Evolutionary conservation across 2,797 vertebrate genomes (phyloP).

Genomic region (Knipowitschia caucasica): DNA sequence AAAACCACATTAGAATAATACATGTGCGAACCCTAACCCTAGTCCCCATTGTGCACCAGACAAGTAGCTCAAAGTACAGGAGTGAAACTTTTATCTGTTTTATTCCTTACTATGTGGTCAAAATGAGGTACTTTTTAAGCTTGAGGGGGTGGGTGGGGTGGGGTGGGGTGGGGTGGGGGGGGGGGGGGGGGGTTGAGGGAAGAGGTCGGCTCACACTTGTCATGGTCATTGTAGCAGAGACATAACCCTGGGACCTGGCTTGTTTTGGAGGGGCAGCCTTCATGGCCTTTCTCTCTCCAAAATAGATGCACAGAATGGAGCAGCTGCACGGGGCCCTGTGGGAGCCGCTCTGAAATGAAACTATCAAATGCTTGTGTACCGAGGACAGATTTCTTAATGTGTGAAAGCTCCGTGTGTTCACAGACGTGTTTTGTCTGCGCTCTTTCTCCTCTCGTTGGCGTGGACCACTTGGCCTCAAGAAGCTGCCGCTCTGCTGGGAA

Average conservation of each 20-base stretch:
- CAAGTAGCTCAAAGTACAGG: too few species aligned
- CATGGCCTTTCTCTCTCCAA: slow-evolving; percentile 54
- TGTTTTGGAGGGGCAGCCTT: slow-evolving; percentile 53
- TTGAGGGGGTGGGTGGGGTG: not conserved
- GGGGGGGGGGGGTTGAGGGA: too few species aligned
- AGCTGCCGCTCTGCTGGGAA: slow-evolving; percentile 36
- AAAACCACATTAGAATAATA: too few species aligned
- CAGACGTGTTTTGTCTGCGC: slow-evolving; percentile 72
- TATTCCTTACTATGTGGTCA: too few species aligned
- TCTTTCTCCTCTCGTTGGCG: slow-evolving; percentile 27
- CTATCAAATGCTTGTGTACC: slow-evolving; percentile 68
- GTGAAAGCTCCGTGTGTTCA: slow-evolving; percentile 67
- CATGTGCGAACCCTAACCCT: too few species aligned
- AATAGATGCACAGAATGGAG: slow-evolving; percentile 66
- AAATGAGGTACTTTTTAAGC: too few species aligned
- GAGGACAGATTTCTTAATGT: slow-evolving; percentile 75
- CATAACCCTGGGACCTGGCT: slow-evolving; percentile 40
- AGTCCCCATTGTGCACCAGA: too few species aligned
- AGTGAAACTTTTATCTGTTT: too few species aligned
- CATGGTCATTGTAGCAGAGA: slow-evolving; percentile 33
- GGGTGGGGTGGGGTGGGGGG: slow-evolving; percentile 25
- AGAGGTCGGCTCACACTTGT: slow-evolving; percentile 29
- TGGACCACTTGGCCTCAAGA: slow-evolving; percentile 29
- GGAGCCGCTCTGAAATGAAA: slow-evolving; percentile 67
- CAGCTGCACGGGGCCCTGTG: slow-evolving; percentile 71